These are phyloP conservation scores for Deroplatys truncata DNA, from an alignment of 2,888 invertebrate genomes.

Conservation along the genomic window DNA sequence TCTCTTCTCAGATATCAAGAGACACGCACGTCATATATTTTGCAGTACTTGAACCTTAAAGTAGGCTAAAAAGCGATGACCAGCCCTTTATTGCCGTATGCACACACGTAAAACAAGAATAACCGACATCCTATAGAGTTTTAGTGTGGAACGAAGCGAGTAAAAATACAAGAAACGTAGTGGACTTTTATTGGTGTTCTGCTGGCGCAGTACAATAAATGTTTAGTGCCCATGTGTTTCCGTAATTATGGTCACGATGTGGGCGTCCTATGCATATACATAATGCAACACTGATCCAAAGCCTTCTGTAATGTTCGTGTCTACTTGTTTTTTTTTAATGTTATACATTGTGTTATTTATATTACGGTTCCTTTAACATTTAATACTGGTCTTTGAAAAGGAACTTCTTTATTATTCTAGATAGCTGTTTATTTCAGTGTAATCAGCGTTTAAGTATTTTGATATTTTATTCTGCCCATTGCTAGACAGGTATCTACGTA, in stretches of 20 bases:
- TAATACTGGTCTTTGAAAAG: too few relatives aligned
- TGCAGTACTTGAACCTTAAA: neutral
- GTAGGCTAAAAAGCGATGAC: neutral
- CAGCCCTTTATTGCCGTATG: neutral
- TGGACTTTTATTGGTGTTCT: neutral
- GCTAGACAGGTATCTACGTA: too few relatives aligned
- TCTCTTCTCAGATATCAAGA: neutral
- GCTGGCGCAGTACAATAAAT: neutral
- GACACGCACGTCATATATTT: neutral
- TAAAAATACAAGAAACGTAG: neutral
- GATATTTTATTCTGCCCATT: too few relatives aligned
- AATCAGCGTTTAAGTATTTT: too few relatives aligned
- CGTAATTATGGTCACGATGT: neutral
- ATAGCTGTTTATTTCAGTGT: too few relatives aligned
- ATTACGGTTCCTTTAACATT: too few relatives aligned
- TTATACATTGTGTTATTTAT: too few relatives aligned
- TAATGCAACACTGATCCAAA: neutral
- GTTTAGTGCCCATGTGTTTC: slow-evolving; percentile 3
- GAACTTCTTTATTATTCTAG: too few relatives aligned
- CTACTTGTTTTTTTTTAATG: neutral
- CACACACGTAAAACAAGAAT: neutral
- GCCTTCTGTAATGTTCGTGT: neutral
- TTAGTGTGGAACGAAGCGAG: neutral
- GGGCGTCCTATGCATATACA: neutral
- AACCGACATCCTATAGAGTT: neutral